phyloP scores from a whole-genome alignment of 2,797 vertebrate genomes.

The Mormyrops attenuatus region DNA sequence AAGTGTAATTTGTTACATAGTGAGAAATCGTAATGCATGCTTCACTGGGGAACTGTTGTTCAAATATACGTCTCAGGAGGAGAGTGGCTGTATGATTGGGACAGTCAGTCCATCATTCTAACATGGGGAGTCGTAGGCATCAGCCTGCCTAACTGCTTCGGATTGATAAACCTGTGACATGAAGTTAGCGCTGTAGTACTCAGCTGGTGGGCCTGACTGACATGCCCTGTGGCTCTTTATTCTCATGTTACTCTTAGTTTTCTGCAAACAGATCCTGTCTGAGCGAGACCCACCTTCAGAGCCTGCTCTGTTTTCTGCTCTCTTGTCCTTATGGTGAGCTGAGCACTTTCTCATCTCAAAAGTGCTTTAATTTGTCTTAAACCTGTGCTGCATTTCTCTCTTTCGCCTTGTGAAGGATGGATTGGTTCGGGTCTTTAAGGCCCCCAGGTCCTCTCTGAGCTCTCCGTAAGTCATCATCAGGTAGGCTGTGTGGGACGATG shows the following conservation, averaged over 20 bases:
- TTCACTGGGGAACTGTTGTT: not conserved
- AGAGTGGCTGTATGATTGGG: not conserved
- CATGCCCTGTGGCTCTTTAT: not conserved
- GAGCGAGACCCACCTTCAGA: not conserved
- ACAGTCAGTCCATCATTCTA: slow-evolving; percentile 3
- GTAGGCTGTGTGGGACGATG: not conserved
- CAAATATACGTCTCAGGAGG: not conserved
- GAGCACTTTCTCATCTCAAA: not conserved
- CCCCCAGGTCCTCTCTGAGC: not conserved
- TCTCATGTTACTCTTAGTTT: not conserved
- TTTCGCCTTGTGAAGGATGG: not conserved
- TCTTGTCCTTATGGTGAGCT: not conserved
- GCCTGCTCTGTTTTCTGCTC: not conserved
- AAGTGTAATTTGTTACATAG: not conserved
- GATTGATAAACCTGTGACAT: not conserved
- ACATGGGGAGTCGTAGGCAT: not conserved
- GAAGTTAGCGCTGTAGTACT: not conserved
- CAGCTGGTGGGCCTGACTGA: not conserved
- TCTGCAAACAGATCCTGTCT: not conserved
- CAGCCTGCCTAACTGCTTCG: not conserved
- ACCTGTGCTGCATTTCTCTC: not conserved
- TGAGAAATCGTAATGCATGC: not conserved
- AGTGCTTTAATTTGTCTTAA: not conserved
- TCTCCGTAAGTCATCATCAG: not conserved
- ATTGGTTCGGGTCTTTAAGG: not conserved